Base-by-base conservation (phyloP, 2,113 vertebrate genomes). In the Phoenicopterus ruber region DNA sequence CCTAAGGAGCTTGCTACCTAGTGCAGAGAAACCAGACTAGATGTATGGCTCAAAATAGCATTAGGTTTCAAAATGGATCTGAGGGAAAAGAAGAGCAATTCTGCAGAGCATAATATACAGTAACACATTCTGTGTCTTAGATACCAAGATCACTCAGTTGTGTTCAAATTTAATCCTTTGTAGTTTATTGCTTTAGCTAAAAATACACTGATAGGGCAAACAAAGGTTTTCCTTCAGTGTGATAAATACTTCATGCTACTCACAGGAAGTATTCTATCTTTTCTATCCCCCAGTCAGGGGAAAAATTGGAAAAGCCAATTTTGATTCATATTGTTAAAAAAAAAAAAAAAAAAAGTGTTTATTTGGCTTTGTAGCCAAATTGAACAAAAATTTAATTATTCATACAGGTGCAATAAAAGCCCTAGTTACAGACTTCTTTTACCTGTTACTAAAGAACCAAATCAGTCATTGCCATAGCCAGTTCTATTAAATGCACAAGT, bases 131-230 rank as follows among this genome's bases (percentile, higher is more conserved):
- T 61, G 16, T 89, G 83, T 79, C 46, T 76, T 40, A 86, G 62
- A 36, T 82, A 94, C 38, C 22, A 69, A 58, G 67, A 91, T 91
- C 73, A 85, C 76, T 77, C 77, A 58, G 73, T 32, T 83, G 65
- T 82, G 52, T 69, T 84, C 61, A 70, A 84, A 94, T 86, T 73
- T 78, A 86, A 93, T 94, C 55, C 76, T 42, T 20, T 62, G 12
- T 61, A n/a, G 50, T 66, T 81, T 89, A 88, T 92, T 71, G 42
- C 55, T 92, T 84, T 86, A 95, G 83, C 46, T 92, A 89, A 93
- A 82, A 88, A 47, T 63, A 82, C 1, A 11, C 46, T 94, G 73
- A 84, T 63, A 57, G 50, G 31, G 65, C 50, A 95, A 82, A 85
- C 40, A 88, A 89, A 94, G 29, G 42, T n/a, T 92, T 86, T 71